Conservation (phyloP, 2,113 vertebrate genomes). For the Onychostruthus taczanowskii region DNA sequence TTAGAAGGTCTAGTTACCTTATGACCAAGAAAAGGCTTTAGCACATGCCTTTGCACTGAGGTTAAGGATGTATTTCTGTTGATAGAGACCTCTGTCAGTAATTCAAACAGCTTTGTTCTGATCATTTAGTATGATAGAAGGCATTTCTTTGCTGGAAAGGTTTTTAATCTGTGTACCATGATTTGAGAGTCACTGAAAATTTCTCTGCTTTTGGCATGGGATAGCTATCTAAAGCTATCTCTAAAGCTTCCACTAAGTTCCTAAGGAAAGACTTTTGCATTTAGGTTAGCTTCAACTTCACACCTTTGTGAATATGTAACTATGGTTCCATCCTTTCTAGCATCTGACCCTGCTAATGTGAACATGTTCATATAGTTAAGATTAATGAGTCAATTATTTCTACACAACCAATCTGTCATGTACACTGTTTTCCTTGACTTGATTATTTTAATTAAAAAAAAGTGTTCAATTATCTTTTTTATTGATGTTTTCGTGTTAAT, state of each 20-base stretch:
- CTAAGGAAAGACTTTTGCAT: conserved; percentile 13
- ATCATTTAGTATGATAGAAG: neutral
- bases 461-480: conserved; percentile 59
- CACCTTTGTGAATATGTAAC: conserved; percentile 35
- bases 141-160: neutral
- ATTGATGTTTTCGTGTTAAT: conserved; percentile 69
- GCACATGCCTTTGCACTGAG: neutral
- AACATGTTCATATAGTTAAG: conserved; percentile 72
- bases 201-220: neutral
- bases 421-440: conserved; percentile 70
- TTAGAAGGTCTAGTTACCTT: neutral
- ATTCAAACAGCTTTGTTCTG: neutral
- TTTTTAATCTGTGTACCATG: neutral
- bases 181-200: neutral
- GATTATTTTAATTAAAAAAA: conserved; percentile 75
- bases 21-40: neutral
- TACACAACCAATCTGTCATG: conserved; percentile 69
- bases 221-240: neutral
- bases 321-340: conserved; percentile 35
- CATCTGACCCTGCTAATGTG: conserved; percentile 68
- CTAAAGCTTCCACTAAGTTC: neutral
- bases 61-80: neutral
- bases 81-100: neutral
- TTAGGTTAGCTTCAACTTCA: conserved; percentile 39
- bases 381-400: conserved; percentile 81